These are phyloP conservation scores for Onychomys leucogaster DNA, from an alignment of 2,797 vertebrate genomes.

Conservation along the genomic window DNA sequence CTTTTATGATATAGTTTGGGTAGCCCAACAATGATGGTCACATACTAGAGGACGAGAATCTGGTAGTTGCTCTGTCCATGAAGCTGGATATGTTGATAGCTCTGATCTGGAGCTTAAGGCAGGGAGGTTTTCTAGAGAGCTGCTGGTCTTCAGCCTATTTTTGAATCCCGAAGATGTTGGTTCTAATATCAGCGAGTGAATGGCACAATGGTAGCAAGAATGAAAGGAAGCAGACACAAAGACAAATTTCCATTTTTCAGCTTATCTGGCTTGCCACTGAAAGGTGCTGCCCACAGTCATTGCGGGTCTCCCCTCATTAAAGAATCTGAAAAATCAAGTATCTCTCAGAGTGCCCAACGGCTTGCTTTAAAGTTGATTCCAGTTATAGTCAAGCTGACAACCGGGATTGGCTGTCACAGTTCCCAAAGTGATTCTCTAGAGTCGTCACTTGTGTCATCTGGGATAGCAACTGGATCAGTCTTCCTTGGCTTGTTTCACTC, in stretches of 20 bases:
- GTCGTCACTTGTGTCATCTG: neutral
- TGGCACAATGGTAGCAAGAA: neutral
- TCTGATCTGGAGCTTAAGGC: neutral
- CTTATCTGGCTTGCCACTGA: neutral
- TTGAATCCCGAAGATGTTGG: neutral
- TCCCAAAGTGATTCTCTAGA: neutral
- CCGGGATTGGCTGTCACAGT: neutral
- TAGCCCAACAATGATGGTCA: neutral
- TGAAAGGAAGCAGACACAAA: neutral
- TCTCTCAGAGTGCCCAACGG: neutral
- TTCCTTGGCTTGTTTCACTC: neutral
- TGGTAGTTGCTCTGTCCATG: neutral
- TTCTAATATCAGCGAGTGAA: neutral
- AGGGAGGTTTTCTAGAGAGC: too few relatives aligned
- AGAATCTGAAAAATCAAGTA: neutral
- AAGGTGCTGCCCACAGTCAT: neutral
- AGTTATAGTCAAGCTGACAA: neutral
- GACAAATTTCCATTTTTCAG: neutral
- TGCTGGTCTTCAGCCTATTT: neutral
- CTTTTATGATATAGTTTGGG: neutral
- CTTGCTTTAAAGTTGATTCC: neutral
- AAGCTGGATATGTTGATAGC: neutral
- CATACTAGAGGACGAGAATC: neutral
- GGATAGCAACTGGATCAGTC: neutral
- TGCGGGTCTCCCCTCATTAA: neutral